phyloP scores from a whole-genome alignment of 2,113 vertebrate species.

The Gymnarchus niloticus region DNA sequence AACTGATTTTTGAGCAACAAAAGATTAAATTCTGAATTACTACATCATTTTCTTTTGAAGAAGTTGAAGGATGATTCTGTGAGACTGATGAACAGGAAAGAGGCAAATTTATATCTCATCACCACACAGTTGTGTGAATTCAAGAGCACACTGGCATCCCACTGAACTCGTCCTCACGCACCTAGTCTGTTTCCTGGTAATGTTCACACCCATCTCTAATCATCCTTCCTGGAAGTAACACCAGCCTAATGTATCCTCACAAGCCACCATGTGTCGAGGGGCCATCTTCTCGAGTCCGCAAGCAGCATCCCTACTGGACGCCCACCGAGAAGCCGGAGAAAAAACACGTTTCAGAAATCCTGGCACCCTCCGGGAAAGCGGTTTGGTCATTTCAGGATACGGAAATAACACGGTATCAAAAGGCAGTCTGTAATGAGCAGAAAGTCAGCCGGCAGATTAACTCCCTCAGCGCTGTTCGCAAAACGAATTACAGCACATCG shows the following conservation, averaged over 20 bases:
- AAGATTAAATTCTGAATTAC: not conserved
- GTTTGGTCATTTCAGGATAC: not conserved
- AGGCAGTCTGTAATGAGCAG: not conserved
- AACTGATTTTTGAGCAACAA: not conserved
- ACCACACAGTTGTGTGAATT: not conserved
- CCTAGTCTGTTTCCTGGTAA: not conserved
- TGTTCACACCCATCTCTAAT: conserved; percentile 18
- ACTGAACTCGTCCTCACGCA: not conserved
- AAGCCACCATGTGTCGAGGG: conserved; percentile 14
- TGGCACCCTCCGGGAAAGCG: conserved; percentile 14
- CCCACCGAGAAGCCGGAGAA: conserved; percentile 2
- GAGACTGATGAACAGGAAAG: not conserved
- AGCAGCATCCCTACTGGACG: conserved; percentile 20
- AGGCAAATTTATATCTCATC: not conserved
- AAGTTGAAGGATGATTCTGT: not conserved
- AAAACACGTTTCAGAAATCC: not conserved
- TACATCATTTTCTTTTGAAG: not conserved
- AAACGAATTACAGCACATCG: not conserved
- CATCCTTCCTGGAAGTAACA: not conserved
- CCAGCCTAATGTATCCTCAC: conserved; percentile 3
- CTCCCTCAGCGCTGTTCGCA: not conserved
- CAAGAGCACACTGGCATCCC: not conserved
- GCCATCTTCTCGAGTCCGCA: not conserved
- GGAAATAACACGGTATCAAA: not conserved
- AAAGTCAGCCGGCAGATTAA: not conserved